Base-by-base conservation (phyloP, 1,140 invertebrate species). In the Heliconius congener region DNA sequence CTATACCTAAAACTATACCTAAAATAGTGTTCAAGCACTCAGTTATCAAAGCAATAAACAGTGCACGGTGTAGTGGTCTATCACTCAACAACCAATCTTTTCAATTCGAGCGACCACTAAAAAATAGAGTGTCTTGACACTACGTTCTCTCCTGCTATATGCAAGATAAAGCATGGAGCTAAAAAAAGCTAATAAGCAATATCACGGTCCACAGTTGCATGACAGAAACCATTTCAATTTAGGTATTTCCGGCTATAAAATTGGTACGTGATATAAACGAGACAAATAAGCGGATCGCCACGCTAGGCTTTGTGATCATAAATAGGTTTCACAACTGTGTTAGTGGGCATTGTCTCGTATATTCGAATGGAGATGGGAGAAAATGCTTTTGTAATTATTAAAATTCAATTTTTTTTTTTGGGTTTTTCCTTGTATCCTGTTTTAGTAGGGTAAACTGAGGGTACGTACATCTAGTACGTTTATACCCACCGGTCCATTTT, bases 201-300 rank as follows among this genome's bases (percentile, higher is more conserved):
- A 87, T 74, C 30, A 42, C 37, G 23, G 34, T 57, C 78, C 52
- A 70, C 39, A 37, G 34, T 60, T 55, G 83, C 77, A 83, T 78
- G 78, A 80, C 85, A 80, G 80, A 81, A 84, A 86, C 91, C 88
- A 90, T 91, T 89, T 93, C 90, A 93, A 92, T 93, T 93, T 93
- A 93, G 86, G 87, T 87, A 83, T 88, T 83, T 84, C 83, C 74
- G 85, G 88, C 90, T 83, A 93, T 93, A 92, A 93, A 91, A 91
- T 87, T 86, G 87, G 92, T 86, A 93, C 92, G 92, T 93, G 92
- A 90, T 89, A 86, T 80, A 77, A 72, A 73, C 76, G 83, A 85
- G 88, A 91, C 90, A 91, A 90, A 90, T 90, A 91, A 88, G 34
- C 60, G 60, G n/a, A 66, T 30, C 9, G 60, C 27, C 11, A 9